Base-by-base conservation (phyloP, 37 sponge, comb jelly and placozoan species). In the Dysidea cf. avara region DNA sequence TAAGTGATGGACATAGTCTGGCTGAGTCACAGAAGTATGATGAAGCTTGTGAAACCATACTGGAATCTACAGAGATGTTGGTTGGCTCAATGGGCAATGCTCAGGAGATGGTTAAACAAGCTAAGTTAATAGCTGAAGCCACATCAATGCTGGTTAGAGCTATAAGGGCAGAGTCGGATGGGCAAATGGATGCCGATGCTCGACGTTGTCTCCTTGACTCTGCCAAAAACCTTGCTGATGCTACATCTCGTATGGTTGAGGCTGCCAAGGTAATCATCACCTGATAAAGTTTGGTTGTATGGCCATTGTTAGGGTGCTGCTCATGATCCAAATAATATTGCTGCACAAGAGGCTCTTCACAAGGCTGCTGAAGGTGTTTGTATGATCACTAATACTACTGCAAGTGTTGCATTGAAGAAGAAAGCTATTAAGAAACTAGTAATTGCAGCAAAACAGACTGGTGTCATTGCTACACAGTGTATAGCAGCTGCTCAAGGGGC, bases 171-270 rank as follows among this genome's bases (percentile, higher is more conserved):
- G 99, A 94, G 75, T 92, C 95, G n/a, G 90, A 88, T 50, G 49
- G 31, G 24, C 89, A 96, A 81, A 84, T 66, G 16, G 97, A 96
- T 53, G 78, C 81, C 18, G 93, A 96, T 29, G 85, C 83, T 17
- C 69, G 85, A 26, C 61, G 61, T 17, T 56, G 80, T 26, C 68
- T 96, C 26, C 75, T 96, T 55, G 90, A 73, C 20, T 89, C 96
- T 36, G 96, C 96, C 49, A 88, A 83, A 67, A 48, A 64, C 57
- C 80, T 97, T 33, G 94, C 99, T 35, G 95, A 94, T 53, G 94
- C 99, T 64, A 94, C 95, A 1, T 83, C 92, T 13, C 78, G 68
- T 60, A 94, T 97, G 99, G 92, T 97, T 32, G 94, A 91, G 56
- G 92, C 95, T 46, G 99, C 95, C 14, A 94, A 91, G 57, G 87